Percentiles rank a stretch among this genome's conserved stretches.
Conservation (phyloP, 2,113 vertebrate genomes). For the Coptodon bakossiorum region DNA sequence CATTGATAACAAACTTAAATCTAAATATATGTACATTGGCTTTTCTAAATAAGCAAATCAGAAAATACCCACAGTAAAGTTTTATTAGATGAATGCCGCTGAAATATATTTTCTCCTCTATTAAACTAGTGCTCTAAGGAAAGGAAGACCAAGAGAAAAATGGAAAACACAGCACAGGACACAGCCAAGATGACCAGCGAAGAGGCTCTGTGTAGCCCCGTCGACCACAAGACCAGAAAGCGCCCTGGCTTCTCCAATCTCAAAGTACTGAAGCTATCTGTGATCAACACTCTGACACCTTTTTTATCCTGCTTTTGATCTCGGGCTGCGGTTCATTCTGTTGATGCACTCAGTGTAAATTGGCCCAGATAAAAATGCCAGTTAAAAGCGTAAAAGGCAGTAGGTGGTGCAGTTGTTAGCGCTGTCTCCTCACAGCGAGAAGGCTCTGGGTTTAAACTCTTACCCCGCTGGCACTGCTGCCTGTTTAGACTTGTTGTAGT, state of each 20-base stretch:
- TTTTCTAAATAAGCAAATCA: neutral
- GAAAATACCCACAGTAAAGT: neutral
- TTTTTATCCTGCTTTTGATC: neutral
- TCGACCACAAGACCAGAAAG: neutral
- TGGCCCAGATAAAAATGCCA: neutral
- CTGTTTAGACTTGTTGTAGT: neutral
- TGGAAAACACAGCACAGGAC: constrained; percentile 36
- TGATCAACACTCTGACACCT: neutral
- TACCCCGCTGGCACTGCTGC: neutral
- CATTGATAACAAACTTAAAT: neutral
- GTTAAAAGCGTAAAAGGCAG: neutral
- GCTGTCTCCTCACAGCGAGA: neutral
- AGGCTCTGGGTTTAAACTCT: neutral
- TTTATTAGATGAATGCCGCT: neutral
- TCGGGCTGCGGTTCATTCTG: neutral
- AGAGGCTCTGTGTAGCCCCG: constrained; percentile 37
- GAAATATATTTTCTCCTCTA: neutral
- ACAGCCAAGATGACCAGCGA: constrained; percentile 43
- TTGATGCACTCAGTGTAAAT: neutral
- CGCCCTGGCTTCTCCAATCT: constrained; percentile 45
- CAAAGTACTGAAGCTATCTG: constrained; percentile 48
- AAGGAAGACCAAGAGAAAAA: neutral
- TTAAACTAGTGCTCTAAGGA: neutral
- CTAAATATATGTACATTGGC: neutral
- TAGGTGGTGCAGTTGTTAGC: neutral